These are phyloP conservation scores for Cheiracanthium punctorium DNA, from an alignment of 2,888 invertebrate genomes.

Conservation along the genomic window DNA sequence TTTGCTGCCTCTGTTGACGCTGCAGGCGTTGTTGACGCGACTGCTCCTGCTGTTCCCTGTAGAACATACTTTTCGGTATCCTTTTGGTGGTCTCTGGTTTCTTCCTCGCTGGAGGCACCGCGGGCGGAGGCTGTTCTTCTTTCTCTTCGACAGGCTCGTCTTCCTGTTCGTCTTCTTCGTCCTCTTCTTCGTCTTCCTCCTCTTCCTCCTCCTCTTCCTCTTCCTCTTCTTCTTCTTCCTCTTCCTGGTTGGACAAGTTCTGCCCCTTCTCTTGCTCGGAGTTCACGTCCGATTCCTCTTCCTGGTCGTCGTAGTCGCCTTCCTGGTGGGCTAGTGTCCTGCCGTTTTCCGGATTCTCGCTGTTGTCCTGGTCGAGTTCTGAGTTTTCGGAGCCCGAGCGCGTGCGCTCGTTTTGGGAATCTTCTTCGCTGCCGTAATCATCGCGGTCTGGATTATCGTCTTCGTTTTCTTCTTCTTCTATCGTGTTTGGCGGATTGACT, in stretches of 20 bases:
- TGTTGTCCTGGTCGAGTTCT: neutral
- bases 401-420: neutral
- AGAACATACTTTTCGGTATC: neutral
- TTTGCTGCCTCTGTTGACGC: neutral
- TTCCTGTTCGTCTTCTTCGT: neutral
- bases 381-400: neutral
- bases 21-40: neutral
- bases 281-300: neutral
- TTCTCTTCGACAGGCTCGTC: neutral
- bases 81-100: neutral
- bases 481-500: neutral
- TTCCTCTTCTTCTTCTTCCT: neutral
- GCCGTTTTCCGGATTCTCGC: neutral
- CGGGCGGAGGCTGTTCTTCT: neutral
- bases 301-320: neutral
- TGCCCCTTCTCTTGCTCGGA: neutral
- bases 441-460: neutral
- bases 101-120: neutral
- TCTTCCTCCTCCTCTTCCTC: slow-evolving; percentile 3
- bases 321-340: neutral
- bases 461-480: neutral
- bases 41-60: neutral
- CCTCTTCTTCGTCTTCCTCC: neutral
- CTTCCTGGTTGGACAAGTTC: neutral
- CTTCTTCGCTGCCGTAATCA: neutral